Percentiles rank a stretch among this genome's conserved stretches.
These are phyloP conservation scores for Nycticryphes semicollaris DNA, from an alignment of 2,113 vertebrate genomes.

Conservation along the genomic window DNA sequence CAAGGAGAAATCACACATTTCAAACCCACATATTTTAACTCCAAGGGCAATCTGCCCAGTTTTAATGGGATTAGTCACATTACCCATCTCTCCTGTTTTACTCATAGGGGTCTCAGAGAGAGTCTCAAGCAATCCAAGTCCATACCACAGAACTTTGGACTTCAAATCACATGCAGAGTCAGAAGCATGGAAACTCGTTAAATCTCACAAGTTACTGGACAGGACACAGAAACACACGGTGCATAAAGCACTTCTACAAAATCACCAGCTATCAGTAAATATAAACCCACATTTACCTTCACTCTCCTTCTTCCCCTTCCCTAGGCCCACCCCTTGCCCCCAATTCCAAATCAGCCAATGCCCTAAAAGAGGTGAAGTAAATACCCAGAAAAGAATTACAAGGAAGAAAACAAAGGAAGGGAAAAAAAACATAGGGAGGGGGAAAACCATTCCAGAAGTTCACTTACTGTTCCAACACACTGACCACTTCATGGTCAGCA, in stretches of 20 bases:
- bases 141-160: slow-evolving; percentile 2
- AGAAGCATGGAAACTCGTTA: background rate
- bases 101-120: background rate
- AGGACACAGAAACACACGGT: background rate
- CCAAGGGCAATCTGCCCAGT: background rate
- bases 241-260: background rate
- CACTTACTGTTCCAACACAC: background rate
- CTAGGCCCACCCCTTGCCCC: background rate
- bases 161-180: slow-evolving; percentile 1
- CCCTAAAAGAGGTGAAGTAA: background rate
- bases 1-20: background rate
- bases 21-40: background rate
- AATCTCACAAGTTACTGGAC: background rate
- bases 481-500: background rate
- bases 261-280: background rate
- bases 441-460: background rate
- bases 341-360: background rate
- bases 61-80: background rate
- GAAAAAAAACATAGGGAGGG: background rate
- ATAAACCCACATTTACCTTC: background rate
- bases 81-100: background rate
- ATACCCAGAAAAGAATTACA: background rate
- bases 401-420: background rate
- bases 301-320: background rate
- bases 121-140: background rate